Evolutionary conservation across 2,113 vertebrate genomes (phyloP).

Genomic region (Brachyistius frenatus): DNA sequence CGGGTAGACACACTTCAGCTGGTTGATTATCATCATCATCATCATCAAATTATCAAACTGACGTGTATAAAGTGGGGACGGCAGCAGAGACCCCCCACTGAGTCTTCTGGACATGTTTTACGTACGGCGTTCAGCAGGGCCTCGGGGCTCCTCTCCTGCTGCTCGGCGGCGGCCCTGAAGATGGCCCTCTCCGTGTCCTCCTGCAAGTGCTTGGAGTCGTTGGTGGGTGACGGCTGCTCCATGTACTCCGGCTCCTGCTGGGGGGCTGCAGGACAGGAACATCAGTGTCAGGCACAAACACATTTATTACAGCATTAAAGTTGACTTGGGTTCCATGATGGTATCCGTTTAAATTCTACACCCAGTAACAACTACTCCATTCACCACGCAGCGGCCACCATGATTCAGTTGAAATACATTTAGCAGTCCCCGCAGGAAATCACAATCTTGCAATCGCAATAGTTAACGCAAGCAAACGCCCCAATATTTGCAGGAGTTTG

Average conservation of each 20-base stretch:
- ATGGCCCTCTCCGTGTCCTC: slow-evolving; percentile 94
- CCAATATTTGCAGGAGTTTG: too few species aligned
- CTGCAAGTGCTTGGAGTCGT: slow-evolving; percentile 92
- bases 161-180: slow-evolving; percentile 90
- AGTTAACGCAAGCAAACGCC: too few species aligned
- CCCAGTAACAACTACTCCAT: too few species aligned
- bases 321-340: too few species aligned
- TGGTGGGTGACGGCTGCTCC: slow-evolving; percentile 94
- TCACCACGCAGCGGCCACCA: too few species aligned
- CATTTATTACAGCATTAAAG: background rate
- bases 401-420: too few species aligned
- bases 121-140: slow-evolving; percentile 90
- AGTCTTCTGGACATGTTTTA: slow-evolving; percentile 72
- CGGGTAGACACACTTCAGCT: too few species aligned
- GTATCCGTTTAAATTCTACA: too few species aligned
- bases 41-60: background rate
- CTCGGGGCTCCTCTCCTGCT: slow-evolving; percentile 92
- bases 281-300: background rate
- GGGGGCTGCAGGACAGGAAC: slow-evolving; percentile 76
- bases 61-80: background rate
- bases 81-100: background rate
- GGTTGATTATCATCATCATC: too few species aligned
- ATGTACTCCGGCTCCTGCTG: slow-evolving; percentile 95
- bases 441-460: too few species aligned
- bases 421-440: too few species aligned